These are phyloP conservation scores for Tipula confusa DNA, from an alignment of 2,888 invertebrate species.

Conservation along the genomic window DNA sequence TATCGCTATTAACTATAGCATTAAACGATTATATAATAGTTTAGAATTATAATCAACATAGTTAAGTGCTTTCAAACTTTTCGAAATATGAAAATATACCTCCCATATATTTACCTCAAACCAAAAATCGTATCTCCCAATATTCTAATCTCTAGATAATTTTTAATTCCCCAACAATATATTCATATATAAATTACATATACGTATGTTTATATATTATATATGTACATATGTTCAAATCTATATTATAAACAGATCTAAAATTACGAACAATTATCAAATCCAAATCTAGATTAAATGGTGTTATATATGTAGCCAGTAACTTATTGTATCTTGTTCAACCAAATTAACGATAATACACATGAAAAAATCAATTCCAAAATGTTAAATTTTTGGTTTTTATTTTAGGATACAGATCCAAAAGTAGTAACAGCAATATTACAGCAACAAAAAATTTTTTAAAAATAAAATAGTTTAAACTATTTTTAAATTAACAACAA, in stretches of 20 bases:
- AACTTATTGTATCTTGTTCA: conserved; percentile 3
- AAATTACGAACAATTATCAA: not conserved
- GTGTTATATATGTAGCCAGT: not conserved
- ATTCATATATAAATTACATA: not conserved
- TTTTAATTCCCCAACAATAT: no score
- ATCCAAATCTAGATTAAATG: not conserved
- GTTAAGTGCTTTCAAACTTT: no score
- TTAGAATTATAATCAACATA: no score
- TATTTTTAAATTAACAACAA: conserved; percentile 25
- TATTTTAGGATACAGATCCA: not conserved
- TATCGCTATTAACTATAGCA: no score
- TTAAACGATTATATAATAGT: no score
- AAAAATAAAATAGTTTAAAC: not conserved
- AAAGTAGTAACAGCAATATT: not conserved
- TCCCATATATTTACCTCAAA: no score
- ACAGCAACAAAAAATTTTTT: not conserved
- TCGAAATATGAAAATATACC: no score
- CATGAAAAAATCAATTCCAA: not conserved
- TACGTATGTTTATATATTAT: not conserved
- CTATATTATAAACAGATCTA: not conserved
- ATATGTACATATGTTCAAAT: no score
- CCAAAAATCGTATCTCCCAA: no score
- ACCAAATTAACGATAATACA: conserved; percentile 5
- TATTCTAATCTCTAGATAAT: no score
- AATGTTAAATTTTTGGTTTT: not conserved